Conservation (phyloP, 2,797 vertebrate species). For the Sebastiscus tertius region DNA sequence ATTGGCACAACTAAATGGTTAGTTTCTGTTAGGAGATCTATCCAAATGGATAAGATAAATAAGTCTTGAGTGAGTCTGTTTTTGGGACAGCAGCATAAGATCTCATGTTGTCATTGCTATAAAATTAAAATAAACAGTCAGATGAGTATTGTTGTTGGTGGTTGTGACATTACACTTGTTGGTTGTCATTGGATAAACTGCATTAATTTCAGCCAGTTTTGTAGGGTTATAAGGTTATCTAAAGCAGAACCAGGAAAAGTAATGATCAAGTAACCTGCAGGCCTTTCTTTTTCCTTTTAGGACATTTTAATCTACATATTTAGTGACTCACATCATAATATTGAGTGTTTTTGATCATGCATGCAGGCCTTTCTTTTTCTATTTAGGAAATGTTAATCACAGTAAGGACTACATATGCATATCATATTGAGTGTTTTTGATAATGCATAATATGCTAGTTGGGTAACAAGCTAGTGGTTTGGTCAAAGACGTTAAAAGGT, state of each 20-base stretch:
- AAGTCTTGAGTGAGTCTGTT: neutral
- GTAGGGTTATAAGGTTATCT: neutral
- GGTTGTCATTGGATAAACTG: neutral
- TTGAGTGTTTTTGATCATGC: neutral
- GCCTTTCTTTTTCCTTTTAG: neutral
- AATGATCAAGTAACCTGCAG: neutral
- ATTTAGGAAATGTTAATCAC: no score
- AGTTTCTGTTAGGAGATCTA: neutral
- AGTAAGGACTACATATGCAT: no score
- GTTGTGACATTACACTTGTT: conserved; percentile 4
- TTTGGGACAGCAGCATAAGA: neutral
- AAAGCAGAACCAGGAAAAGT: conserved; percentile 1
- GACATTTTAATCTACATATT: no score
- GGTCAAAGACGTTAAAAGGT: no score
- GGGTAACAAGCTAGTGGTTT: no score
- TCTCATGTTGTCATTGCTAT: neutral
- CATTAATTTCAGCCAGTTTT: neutral
- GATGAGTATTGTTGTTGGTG: neutral
- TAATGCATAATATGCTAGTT: no score
- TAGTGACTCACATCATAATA: neutral
- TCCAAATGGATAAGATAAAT: neutral
- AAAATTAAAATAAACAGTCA: neutral
- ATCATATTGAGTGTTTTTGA: neutral
- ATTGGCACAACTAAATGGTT: neutral
- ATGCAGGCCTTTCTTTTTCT: no score